Percentiles rank a stretch among this genome's conserved stretches.
These are phyloP conservation scores for Gymnopithys bicolor DNA, from an alignment of 2,797 vertebrate genomes.

Conservation along the genomic window DNA sequence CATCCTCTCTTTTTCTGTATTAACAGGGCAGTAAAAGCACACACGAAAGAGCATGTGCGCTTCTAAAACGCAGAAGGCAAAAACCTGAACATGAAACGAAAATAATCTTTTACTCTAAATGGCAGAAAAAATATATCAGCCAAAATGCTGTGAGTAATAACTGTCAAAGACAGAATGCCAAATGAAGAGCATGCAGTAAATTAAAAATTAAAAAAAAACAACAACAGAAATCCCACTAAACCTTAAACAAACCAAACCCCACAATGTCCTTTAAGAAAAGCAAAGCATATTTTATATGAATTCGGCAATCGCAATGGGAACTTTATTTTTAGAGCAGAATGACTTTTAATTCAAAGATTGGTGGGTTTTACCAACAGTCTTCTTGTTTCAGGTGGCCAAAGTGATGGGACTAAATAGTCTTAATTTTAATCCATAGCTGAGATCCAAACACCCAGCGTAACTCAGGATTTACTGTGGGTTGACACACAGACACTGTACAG, in stretches of 20 bases:
- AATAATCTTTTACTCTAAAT: constrained; percentile 22
- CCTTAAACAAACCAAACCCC: background rate
- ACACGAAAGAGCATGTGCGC: background rate
- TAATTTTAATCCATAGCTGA: background rate
- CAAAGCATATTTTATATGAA: background rate
- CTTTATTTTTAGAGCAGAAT: background rate
- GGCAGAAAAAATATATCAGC: background rate
- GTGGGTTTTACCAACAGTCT: background rate
- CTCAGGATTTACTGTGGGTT: background rate
- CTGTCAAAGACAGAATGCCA: constrained; percentile 28
- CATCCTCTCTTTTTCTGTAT: background rate
- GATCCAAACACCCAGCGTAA: background rate
- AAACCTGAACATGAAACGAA: constrained; percentile 23
- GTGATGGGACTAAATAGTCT: background rate
- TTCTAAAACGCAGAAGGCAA: background rate
- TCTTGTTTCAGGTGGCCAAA: background rate
- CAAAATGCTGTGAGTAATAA: constrained; percentile 71
- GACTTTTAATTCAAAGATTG: background rate
- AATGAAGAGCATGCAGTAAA: constrained; percentile 15
- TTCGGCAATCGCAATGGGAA: background rate
- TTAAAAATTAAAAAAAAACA: background rate
- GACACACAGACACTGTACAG: background rate
- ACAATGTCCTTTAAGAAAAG: background rate
- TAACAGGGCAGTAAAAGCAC: constrained; percentile 26
- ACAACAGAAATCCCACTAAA: background rate